Percentiles rank a stretch among this genome's conserved stretches.
Evolutionary conservation across 2,113 vertebrate species (phyloP).

Genomic region (Bucco capensis): DNA sequence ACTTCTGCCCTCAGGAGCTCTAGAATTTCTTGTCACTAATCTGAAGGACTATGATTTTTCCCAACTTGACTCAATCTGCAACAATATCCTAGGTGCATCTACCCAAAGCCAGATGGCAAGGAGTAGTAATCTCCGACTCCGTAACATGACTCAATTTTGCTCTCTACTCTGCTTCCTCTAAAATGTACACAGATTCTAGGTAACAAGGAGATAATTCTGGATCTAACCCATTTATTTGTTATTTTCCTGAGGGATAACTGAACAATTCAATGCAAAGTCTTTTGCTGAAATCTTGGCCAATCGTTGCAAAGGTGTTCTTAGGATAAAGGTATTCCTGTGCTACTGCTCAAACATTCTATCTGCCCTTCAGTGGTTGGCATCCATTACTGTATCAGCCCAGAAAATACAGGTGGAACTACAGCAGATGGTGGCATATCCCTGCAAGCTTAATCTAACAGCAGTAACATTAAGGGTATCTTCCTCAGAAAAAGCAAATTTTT

Average conservation of each 20-base stretch:
- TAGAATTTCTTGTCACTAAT: not conserved
- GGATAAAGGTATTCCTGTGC: not conserved
- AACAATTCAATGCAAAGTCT: not conserved
- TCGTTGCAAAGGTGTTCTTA: not conserved
- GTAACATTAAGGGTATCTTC: not conserved
- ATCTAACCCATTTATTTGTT: not conserved
- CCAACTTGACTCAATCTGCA: not conserved
- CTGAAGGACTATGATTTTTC: not conserved
- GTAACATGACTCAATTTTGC: not conserved
- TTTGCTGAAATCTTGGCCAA: not conserved
- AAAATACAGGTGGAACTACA: not conserved
- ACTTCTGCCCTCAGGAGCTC: not conserved
- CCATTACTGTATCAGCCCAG: not conserved
- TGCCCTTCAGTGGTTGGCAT: not conserved
- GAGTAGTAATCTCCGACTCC: not conserved
- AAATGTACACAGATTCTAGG: not conserved
- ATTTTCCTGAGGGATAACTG: not conserved
- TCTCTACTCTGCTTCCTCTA: not conserved
- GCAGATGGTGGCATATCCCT: not conserved
- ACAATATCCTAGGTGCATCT: fast-evolving
- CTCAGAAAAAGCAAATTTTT: not conserved
- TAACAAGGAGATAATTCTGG: not conserved
- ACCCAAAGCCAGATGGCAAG: not conserved
- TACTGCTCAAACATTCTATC: not conserved
- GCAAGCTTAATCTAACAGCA: not conserved